Evolutionary conservation across 2,888 invertebrate genomes (phyloP).

Genomic region (Papilio gigon): DNA sequence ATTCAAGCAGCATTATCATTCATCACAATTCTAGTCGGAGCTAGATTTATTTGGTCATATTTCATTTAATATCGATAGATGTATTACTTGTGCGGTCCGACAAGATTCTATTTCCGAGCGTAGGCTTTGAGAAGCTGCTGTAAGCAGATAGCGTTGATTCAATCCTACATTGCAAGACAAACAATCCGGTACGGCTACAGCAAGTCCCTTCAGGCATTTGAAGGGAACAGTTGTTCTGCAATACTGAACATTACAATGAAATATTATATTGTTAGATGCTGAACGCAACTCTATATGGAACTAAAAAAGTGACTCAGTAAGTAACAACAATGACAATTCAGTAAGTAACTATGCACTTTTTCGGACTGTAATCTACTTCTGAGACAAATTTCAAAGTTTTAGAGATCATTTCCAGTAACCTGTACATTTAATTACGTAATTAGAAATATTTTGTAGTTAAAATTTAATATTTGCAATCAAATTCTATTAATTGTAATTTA

Average conservation of each 20-base stretch:
- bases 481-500: not conserved
- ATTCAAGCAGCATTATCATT: slow-evolving; percentile 58
- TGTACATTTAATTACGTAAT: not conserved
- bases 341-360: no score
- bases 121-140: slow-evolving; percentile 61
- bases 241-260: slow-evolving; percentile 42
- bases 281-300: no score
- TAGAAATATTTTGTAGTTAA: not conserved
- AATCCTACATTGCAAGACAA: slow-evolving; percentile 59
- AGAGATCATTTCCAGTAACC: no score
- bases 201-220: slow-evolving; percentile 36
- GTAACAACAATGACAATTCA: no score
- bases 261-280: slow-evolving; percentile 36
- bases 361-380: no score
- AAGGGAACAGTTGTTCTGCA: slow-evolving; percentile 23
- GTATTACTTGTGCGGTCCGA: slow-evolving; percentile 67
- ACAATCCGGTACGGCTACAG: slow-evolving; percentile 54
- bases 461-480: not conserved
- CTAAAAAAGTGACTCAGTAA: no score
- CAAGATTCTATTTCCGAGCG: slow-evolving; percentile 72
- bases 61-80: slow-evolving; percentile 73
- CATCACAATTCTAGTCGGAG: slow-evolving; percentile 66
- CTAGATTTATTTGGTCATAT: slow-evolving; percentile 68
- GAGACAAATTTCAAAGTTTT: no score
- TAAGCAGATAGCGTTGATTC: slow-evolving; percentile 59